phyloP scores from a whole-genome alignment of 2,113 vertebrate genomes.

The Equus quagga region DNA sequence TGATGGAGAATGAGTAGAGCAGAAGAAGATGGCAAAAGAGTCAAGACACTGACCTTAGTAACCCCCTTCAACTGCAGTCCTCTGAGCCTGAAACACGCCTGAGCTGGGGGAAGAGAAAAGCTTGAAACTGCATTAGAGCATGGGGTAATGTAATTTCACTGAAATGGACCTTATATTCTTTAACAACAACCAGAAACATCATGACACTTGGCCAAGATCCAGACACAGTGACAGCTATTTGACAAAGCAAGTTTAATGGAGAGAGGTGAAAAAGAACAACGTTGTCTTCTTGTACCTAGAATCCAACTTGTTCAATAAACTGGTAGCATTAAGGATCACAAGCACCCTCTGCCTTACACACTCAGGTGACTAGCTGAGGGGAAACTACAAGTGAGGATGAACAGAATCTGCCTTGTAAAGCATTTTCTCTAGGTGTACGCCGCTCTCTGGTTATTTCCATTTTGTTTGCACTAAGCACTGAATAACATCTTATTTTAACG shows the following conservation, averaged over 20 bases:
- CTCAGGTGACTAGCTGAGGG: not conserved
- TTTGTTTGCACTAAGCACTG: not conserved
- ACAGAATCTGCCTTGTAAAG: not conserved
- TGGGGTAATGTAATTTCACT: not conserved
- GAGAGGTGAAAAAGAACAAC: not conserved
- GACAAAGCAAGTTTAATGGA: not conserved
- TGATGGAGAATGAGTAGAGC: not conserved
- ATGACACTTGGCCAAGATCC: not conserved
- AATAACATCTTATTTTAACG: not conserved
- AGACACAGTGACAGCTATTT: not conserved
- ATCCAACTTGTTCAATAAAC: not conserved
- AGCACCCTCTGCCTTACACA: not conserved
- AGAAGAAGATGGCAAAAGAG: not conserved
- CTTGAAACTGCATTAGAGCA: not conserved
- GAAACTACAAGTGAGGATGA: not conserved
- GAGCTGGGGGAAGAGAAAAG: not conserved
- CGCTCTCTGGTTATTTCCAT: not conserved
- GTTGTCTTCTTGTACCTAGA: not conserved
- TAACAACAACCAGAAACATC: slow-evolving; percentile 25
- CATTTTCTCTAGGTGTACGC: not conserved
- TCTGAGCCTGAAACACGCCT: not conserved
- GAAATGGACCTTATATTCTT: not conserved
- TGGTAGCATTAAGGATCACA: not conserved
- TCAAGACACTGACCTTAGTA: not conserved
- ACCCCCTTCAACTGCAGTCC: not conserved